Conservation (phyloP, 1,140 invertebrate genomes). For the Bathynomus jamesi region DNA sequence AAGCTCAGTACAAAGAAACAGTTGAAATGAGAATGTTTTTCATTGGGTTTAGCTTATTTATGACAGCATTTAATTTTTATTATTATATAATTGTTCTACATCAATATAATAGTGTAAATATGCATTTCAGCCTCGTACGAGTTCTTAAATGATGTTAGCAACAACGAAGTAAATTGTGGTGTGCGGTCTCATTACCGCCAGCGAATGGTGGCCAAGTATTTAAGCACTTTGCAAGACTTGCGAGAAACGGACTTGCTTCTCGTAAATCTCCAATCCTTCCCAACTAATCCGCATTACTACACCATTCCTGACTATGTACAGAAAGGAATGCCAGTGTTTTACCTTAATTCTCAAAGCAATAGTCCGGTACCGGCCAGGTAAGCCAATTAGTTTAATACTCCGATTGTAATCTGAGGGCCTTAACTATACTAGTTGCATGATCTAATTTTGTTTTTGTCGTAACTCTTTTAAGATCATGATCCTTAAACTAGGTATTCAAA, state of each 20-base stretch:
- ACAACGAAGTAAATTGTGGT: slow-evolving; percentile 55
- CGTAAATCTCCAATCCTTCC: slow-evolving; percentile 64
- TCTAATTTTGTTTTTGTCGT: background rate
- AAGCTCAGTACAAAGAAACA: too few relatives aligned
- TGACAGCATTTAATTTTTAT: too few relatives aligned
- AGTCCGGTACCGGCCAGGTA: slow-evolving; percentile 19
- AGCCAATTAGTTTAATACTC: background rate
- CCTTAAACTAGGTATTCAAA: background rate
- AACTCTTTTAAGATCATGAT: background rate
- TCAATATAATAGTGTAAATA: too few relatives aligned
- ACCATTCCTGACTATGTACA: slow-evolving; percentile 63
- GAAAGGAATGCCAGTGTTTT: slow-evolving; percentile 67
- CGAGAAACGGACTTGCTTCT: slow-evolving; percentile 61
- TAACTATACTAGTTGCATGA: background rate
- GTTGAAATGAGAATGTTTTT: too few relatives aligned
- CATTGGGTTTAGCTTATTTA: too few relatives aligned
- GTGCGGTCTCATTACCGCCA: slow-evolving; percentile 60
- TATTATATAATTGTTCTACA: too few relatives aligned
- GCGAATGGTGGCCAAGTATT: slow-evolving; percentile 62
- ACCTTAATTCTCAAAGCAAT: slow-evolving; percentile 48
- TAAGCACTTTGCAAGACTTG: slow-evolving; percentile 55
- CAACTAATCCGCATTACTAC: slow-evolving; percentile 53
- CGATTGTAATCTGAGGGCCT: background rate
- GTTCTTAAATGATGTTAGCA: slow-evolving; percentile 70
- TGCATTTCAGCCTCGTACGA: slow-evolving; percentile 58